Conservation (phyloP, 2,113 vertebrate genomes). For the Physeter macrocephalus region DNA sequence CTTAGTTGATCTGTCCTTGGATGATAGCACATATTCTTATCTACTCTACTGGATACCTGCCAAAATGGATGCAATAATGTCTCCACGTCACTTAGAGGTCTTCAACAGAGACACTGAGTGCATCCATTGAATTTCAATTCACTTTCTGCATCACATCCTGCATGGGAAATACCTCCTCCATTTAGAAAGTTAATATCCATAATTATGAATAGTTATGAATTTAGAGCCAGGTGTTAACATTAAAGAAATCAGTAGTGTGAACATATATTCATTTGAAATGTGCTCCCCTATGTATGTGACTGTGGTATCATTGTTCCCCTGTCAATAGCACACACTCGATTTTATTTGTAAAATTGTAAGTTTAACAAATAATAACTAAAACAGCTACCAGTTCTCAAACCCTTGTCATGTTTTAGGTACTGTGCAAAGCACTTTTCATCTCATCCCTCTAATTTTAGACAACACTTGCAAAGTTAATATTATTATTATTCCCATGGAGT, state of each 20-base stretch:
- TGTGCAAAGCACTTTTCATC: not conserved
- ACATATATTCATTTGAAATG: slow-evolving; percentile 8
- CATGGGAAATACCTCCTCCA: slow-evolving; percentile 18
- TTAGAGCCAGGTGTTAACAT: slow-evolving; percentile 40
- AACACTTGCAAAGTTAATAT: not conserved
- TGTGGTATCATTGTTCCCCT: not conserved
- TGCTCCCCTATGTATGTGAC: not conserved
- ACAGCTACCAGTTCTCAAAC: not conserved
- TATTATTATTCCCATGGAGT: not conserved
- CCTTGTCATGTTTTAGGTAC: not conserved
- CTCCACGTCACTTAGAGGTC: not conserved
- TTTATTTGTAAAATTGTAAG: slow-evolving; percentile 1
- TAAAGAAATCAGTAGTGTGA: slow-evolving; percentile 25
- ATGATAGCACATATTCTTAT: slow-evolving; percentile 16
- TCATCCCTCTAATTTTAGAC: not conserved
- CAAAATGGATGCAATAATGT: not conserved
- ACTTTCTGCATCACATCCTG: slow-evolving; percentile 23
- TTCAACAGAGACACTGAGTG: not conserved
- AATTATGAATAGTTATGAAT: slow-evolving; percentile 46
- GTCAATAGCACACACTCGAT: not conserved
- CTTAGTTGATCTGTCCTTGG: not conserved
- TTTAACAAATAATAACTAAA: not conserved
- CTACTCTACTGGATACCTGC: not conserved
- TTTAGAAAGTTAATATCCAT: slow-evolving; percentile 57
- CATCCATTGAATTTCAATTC: slow-evolving; percentile 3